Evolutionary conservation across 2,888 invertebrate genomes (phyloP), one percentile per base, ranked within the genome.

Genomic region (Biston stratarius): DNA sequence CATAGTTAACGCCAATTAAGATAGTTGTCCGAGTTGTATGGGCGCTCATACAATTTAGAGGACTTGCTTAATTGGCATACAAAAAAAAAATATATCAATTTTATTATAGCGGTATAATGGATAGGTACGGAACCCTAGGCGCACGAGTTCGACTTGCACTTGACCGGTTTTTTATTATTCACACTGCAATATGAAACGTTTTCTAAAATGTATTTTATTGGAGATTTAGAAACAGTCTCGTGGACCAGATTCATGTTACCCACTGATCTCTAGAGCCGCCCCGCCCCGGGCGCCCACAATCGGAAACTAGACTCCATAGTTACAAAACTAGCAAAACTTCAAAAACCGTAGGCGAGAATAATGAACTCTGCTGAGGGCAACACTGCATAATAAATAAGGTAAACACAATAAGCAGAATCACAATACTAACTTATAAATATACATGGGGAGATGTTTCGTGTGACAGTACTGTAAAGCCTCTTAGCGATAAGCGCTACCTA

Each of bases 271-370:
- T 11, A 58, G 34, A 61, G 56, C 55, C n/a, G 6, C 51, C 45
- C 24, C 14, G 52, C 60, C 45, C 36, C n/a, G 34, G 47, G 61
- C 51, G 5, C 12, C n/a, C 51, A 56, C 63, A 68, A 68, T 68
- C 67, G 67, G 67, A 68, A 68, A 57, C 67, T 64, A 68, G 67
- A 64, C 67, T 68, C 45, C 55, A 56, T 63, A 68, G 67, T 68
- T 63, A 52, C 59, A 57, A 47, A 64, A 68, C 67, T 68, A 68
- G 63, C 45, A 56, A 64, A 68, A 68, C 60, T 64, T 63, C 63
- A 68, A 68, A 67, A 68, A 60, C 57, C 61, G 61, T 66, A 40
- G 61, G 36, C 53, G 55, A 49, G 60, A 45, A 63, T 68, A 68
- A 68, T 61, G 67, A 64, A 55, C 56, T 38, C 38, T 6, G 67